These are phyloP conservation scores for Pristis pectinata DNA, from an alignment of 2,797 vertebrate species.

Conservation along the genomic window DNA sequence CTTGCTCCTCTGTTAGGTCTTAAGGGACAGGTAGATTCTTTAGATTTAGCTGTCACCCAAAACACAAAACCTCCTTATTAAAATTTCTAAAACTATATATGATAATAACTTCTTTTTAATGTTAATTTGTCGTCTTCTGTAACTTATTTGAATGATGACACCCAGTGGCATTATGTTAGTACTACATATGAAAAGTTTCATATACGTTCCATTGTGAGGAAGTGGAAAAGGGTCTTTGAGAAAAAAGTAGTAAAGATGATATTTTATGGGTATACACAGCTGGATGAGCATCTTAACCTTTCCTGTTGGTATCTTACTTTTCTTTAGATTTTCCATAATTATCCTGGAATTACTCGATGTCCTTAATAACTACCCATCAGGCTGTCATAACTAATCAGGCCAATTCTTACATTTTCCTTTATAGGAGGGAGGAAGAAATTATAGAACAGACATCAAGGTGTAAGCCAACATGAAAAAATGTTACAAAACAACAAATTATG, in stretches of 20 bases:
- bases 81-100: not conserved
- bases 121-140: not conserved
- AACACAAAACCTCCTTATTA: not conserved
- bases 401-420: not conserved
- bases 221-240: not conserved
- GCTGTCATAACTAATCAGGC: not conserved
- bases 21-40: not conserved
- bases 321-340: not conserved
- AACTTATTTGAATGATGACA: constrained; percentile 1
- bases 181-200: not conserved
- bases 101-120: not conserved
- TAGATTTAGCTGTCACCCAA: not conserved
- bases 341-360: not conserved
- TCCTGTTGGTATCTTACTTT: not conserved
- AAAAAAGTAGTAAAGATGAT: not conserved
- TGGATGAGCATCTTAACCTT: not conserved
- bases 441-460: not conserved
- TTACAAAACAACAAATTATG: not conserved
- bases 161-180: not conserved
- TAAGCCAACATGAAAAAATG: not conserved
- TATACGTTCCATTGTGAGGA: not conserved
- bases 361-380: not conserved
- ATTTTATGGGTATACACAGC: not conserved
- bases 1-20: not conserved
- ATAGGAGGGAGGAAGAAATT: not conserved